These are phyloP conservation scores for Corythornis leucogaster DNA, from an alignment of 2,797 vertebrate genomes.

Conservation along the genomic window DNA sequence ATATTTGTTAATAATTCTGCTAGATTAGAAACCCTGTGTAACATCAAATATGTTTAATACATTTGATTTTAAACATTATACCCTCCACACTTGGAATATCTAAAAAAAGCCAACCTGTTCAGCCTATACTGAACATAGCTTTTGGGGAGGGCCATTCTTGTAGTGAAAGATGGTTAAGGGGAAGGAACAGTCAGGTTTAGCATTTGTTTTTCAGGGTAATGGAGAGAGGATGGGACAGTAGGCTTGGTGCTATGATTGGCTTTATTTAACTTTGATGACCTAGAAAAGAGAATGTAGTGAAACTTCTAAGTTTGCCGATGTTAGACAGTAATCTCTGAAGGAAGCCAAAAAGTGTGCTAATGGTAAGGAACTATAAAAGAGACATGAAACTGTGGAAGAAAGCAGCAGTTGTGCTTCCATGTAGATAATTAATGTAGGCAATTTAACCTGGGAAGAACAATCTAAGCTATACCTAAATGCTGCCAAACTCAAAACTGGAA, in stretches of 20 bases:
- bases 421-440: rapidly evolving
- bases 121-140: not conserved
- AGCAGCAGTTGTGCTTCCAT: not conserved
- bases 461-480: not conserved
- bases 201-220: not conserved
- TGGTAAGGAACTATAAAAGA: not conserved
- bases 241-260: not conserved
- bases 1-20: not conserved
- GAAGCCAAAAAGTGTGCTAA: not conserved
- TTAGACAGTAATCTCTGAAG: not conserved
- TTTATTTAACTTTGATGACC: not conserved
- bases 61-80: not conserved
- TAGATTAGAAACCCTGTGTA: not conserved
- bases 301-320: not conserved
- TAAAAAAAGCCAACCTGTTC: not conserved
- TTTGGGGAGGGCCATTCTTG: not conserved
- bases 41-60: not conserved
- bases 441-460: not conserved
- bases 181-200: not conserved
- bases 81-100: not conserved
- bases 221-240: not conserved
- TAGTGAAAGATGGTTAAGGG: not conserved
- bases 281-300: not conserved
- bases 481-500: not conserved
- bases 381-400: not conserved